Evolutionary conservation across 2,888 invertebrate species (phyloP).

Genomic region (Pristionchus fissidentatus): DNA sequence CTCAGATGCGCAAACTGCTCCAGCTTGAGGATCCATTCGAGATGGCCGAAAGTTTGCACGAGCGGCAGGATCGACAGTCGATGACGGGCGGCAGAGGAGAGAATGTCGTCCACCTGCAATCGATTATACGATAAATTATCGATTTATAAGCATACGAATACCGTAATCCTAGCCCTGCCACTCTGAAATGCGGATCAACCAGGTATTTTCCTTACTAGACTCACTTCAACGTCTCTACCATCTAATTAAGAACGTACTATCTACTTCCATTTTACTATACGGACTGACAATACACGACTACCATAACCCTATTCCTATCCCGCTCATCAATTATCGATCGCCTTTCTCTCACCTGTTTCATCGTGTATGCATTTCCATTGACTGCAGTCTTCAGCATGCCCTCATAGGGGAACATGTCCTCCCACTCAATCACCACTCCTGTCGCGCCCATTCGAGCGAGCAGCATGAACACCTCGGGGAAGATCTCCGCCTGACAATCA

Average conservation of each 20-base stretch:
- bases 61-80: constrained; percentile 84
- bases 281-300: no score
- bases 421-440: constrained; percentile 85
- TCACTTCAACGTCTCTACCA: background rate
- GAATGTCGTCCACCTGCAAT: constrained; percentile 57
- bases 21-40: constrained; percentile 86
- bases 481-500: constrained; percentile 77
- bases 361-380: constrained; percentile 82
- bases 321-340: background rate
- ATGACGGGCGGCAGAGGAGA: constrained; percentile 76
- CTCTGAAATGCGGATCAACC: constrained; percentile 1
- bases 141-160: constrained; percentile 31
- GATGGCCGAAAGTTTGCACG: constrained; percentile 88
- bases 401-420: constrained; percentile 89
- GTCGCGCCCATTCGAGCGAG: constrained; percentile 83
- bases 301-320: background rate
- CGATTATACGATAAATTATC: no score
- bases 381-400: constrained; percentile 81
- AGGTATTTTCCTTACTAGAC: background rate
- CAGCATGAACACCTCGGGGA: constrained; percentile 80
- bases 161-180: constrained; percentile 34
- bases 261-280: no score
- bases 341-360: constrained; percentile 80
- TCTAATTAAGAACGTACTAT: no score
- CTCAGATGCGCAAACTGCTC: constrained; percentile 81